Percentiles rank a stretch among this genome's conserved stretches.
Evolutionary conservation across 1,140 invertebrate genomes (phyloP).

Genomic region (Amyelois transitella): DNA sequence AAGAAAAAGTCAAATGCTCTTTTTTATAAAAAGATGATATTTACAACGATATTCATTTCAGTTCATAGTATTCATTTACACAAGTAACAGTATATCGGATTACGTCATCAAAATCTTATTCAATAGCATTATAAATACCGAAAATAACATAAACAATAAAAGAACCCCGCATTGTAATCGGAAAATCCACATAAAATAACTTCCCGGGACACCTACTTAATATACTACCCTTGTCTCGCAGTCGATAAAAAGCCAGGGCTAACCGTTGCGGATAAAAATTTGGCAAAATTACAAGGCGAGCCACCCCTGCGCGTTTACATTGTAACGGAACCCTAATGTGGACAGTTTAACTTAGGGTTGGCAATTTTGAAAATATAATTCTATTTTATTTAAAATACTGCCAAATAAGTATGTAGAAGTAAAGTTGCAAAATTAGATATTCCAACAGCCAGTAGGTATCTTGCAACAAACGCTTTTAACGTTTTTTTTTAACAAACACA

Average conservation of each 20-base stretch:
- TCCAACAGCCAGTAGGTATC: too few species aligned
- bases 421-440: too few species aligned
- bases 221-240: slow-evolving; percentile 29
- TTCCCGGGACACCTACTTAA: slow-evolving; percentile 30
- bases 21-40: too few species aligned
- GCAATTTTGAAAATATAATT: background rate
- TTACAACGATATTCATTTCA: too few species aligned
- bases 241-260: slow-evolving; percentile 43
- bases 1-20: too few species aligned
- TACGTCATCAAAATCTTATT: background rate
- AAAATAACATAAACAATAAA: background rate
- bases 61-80: too few species aligned
- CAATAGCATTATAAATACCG: background rate
- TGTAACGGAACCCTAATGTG: slow-evolving; percentile 70
- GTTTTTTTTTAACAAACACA: too few species aligned
- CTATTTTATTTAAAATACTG: too few species aligned
- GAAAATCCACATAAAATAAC: background rate
- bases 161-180: background rate
- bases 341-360: slow-evolving; percentile 61
- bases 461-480: too few species aligned
- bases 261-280: slow-evolving; percentile 62
- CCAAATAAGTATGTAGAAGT: too few species aligned
- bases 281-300: slow-evolving; percentile 63
- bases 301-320: slow-evolving; percentile 61
- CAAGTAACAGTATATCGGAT: too few species aligned